Evolutionary conservation across 2,113 vertebrate genomes (phyloP).

Genomic region (Calypte anna): DNA sequence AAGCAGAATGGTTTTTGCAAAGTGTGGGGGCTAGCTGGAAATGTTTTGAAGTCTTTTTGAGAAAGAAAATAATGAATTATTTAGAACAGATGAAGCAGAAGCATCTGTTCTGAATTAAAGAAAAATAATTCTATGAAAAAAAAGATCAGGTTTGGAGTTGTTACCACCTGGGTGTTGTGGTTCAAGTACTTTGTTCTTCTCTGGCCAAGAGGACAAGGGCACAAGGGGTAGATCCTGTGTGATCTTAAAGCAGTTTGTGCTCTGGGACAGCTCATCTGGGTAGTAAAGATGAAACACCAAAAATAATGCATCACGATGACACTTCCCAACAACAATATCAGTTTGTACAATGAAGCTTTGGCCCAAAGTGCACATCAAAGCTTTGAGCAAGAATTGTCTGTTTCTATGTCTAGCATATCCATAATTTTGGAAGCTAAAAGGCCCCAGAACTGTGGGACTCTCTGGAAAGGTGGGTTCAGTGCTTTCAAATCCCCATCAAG

Average conservation of each 20-base stretch:
- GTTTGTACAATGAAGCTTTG: neutral
- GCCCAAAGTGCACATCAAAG: neutral
- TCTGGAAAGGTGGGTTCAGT: neutral
- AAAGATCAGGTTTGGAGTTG: neutral
- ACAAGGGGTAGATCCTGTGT: accelerated
- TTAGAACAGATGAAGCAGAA: neutral
- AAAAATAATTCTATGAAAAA: neutral
- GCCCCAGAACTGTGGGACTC: neutral
- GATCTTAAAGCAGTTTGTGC: neutral
- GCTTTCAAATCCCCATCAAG: neutral
- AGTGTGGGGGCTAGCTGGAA: neutral
- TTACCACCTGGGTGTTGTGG: neutral
- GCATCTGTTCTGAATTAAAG: neutral
- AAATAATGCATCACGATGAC: neutral
- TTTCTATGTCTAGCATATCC: neutral
- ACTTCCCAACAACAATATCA: neutral
- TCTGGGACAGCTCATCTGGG: neutral
- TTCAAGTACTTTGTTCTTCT: neutral
- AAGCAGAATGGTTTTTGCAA: neutral
- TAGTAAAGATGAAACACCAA: neutral
- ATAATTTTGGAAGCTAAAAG: neutral
- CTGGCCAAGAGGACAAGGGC: neutral
- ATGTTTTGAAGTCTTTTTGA: neutral
- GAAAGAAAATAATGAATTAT: neutral
- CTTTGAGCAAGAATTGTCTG: neutral